Evolutionary conservation across 2,113 vertebrate species (phyloP).

Genomic region (Alaudala cheleensis): DNA sequence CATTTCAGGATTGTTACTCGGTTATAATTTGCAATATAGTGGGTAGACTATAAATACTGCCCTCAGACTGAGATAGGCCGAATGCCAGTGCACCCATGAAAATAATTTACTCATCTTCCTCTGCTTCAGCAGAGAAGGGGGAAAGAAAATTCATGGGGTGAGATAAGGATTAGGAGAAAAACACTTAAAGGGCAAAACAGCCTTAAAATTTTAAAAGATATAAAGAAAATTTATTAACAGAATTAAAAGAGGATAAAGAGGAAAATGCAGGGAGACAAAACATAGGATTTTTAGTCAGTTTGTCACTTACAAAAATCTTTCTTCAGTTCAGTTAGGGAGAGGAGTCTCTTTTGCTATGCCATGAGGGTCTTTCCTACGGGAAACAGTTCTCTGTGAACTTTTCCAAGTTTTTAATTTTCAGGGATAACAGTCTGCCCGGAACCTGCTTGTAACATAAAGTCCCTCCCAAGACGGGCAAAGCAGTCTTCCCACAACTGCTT

Average conservation of each 20-base stretch:
- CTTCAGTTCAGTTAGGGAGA: not conserved
- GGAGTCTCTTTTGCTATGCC: not conserved
- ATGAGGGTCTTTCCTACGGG: not conserved
- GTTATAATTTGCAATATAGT: not conserved
- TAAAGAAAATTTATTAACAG: not conserved
- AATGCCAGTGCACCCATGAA: not conserved
- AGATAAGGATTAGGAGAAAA: not conserved
- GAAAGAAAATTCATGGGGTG: not conserved
- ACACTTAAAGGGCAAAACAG: not conserved
- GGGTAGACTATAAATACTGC: not conserved
- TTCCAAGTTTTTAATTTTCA: not conserved
- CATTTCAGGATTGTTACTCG: not conserved
- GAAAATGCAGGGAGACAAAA: not conserved
- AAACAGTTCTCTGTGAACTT: not conserved
- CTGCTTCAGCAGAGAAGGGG: not conserved
- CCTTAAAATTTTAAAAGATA: not conserved
- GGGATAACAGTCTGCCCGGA: fast-evolving
- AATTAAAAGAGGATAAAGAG: not conserved
- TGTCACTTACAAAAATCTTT: not conserved
- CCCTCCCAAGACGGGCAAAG: not conserved
- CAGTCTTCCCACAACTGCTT: not conserved
- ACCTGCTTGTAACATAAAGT: not conserved
- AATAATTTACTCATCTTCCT: not conserved
- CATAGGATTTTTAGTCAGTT: not conserved
- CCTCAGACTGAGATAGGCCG: not conserved